A percentile compares a stretch with the other conserved stretches of the same genome.
These are phyloP conservation scores for Mionectes macconnelli DNA, from an alignment of 2,113 vertebrate genomes.

Conservation along the genomic window DNA sequence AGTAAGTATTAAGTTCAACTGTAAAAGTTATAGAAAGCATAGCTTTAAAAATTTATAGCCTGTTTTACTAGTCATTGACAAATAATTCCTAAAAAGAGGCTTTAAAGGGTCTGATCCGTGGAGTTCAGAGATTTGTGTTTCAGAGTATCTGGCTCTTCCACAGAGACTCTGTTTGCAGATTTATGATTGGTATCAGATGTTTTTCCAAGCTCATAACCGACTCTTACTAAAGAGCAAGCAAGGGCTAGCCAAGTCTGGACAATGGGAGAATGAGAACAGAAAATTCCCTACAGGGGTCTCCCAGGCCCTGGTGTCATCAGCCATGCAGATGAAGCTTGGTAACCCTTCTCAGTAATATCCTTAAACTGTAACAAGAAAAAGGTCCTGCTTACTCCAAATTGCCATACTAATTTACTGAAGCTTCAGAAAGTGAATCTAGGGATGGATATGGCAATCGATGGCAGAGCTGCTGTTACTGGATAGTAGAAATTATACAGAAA, in stretches of 20 bases:
- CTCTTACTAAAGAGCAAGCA: not conserved
- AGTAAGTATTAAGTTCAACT: constrained; percentile 7
- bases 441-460: not conserved
- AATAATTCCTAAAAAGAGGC: not conserved
- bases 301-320: not conserved
- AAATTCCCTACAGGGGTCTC: not conserved
- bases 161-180: not conserved
- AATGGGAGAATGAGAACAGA: not conserved
- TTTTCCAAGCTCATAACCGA: fast-evolving
- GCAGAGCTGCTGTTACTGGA: not conserved
- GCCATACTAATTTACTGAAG: not conserved
- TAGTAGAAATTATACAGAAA: not conserved
- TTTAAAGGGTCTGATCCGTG: not conserved
- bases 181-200: not conserved
- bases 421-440: not conserved
- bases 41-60: constrained; percentile 36
- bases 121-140: not conserved
- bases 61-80: constrained; percentile 7
- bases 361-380: not conserved
- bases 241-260: not conserved
- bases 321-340: not conserved
- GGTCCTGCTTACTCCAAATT: not conserved
- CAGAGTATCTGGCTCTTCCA: not conserved
- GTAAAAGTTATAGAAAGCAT: constrained; percentile 7
- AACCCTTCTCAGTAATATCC: not conserved